These are phyloP conservation scores for Polyommatus icarus DNA, from an alignment of 2,888 invertebrate genomes.

Conservation along the genomic window DNA sequence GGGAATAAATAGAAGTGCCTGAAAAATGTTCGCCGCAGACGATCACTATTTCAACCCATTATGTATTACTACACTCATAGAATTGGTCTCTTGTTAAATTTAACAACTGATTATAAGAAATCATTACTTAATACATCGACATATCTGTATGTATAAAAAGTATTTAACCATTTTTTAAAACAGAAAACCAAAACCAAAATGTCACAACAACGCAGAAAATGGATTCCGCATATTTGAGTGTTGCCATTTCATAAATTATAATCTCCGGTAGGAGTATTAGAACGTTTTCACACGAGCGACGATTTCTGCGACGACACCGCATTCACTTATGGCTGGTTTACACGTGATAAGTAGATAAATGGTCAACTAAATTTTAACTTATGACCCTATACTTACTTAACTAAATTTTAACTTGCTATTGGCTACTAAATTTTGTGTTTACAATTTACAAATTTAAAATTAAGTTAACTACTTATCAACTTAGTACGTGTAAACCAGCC, in stretches of 20 bases:
- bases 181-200: slow-evolving; percentile 63
- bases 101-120: slow-evolving; percentile 43
- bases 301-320: no score
- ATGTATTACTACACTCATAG: slow-evolving; percentile 51
- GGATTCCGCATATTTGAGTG: slow-evolving; percentile 58
- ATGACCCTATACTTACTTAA: no score
- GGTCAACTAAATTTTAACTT: no score
- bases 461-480: no score
- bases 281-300: no score
- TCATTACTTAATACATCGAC: slow-evolving; percentile 52
- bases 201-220: slow-evolving; percentile 81
- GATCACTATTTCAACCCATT: slow-evolving; percentile 76
- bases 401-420: no score
- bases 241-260: slow-evolving; percentile 39
- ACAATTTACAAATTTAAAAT: no score
- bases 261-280: no score
- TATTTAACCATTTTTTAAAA: slow-evolving; percentile 52
- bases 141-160: slow-evolving; percentile 38
- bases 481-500: no score
- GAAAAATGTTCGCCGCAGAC: slow-evolving; percentile 66
- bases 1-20: slow-evolving; percentile 47
- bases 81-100: slow-evolving; percentile 44
- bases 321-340: no score
- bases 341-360: no score
- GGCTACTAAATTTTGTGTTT: no score